phyloP scores from a whole-genome alignment of 2,888 invertebrate genomes.

The Euzophera pinguis region DNA sequence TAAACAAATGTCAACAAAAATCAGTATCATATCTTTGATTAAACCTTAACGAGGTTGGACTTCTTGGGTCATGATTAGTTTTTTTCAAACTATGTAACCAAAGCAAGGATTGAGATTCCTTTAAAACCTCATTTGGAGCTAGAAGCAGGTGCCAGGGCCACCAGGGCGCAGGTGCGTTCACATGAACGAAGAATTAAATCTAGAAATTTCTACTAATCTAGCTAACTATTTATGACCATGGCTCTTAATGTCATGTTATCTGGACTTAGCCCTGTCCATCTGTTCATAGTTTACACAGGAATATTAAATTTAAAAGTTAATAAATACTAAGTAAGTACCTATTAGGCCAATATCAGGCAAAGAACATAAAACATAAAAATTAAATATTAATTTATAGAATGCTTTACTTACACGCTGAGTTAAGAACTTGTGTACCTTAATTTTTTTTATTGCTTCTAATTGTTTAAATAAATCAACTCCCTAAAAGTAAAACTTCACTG shows the following conservation, averaged over 20 bases:
- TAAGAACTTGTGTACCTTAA: no score
- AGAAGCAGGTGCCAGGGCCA: conserved; percentile 54
- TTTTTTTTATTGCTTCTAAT: no score
- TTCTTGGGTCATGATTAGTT: conserved; percentile 1
- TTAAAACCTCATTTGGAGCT: conserved; percentile 41
- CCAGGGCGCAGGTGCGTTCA: conserved; percentile 48
- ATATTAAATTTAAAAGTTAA: background rate
- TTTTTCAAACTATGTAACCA: conserved; percentile 20
- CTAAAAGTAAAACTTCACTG: no score
- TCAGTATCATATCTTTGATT: no score
- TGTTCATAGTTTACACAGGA: conserved; percentile 8
- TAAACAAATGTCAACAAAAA: no score
- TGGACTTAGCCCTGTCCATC: no score
- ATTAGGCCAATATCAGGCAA: background rate
- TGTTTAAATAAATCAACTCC: no score
- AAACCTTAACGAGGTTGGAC: background rate
- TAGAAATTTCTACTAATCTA: conserved; percentile 44
- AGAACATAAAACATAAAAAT: background rate
- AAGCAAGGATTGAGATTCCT: conserved; percentile 31
- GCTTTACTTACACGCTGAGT: no score
- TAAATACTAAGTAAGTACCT: background rate
- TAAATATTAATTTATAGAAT: background rate
- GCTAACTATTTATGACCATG: conserved; percentile 22
- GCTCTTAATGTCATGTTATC: conserved; percentile 13
- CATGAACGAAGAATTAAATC: conserved; percentile 51